Evolutionary conservation across 2,797 vertebrate genomes (phyloP).

Genomic region (Cryptoblepharus egeriae): DNA sequence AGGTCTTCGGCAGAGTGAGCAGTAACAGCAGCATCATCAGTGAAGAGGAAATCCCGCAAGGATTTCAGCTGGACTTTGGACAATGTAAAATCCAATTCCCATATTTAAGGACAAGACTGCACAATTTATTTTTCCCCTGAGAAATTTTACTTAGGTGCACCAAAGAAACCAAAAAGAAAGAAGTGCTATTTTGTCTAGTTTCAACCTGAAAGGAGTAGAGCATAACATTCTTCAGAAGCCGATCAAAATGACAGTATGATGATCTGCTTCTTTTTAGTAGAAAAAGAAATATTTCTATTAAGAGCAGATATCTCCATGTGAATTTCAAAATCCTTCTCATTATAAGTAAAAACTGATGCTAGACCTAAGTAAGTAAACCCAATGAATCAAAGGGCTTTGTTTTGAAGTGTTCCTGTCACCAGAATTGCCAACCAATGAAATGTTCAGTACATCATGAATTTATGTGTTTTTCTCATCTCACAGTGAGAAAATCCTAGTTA

Average conservation of each 20-base stretch:
- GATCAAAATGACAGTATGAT: slow-evolving; percentile 43
- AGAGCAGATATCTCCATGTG: background rate
- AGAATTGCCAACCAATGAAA: background rate
- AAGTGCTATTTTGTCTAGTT: background rate
- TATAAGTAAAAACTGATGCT: slow-evolving; percentile 5
- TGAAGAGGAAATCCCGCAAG: too few species aligned
- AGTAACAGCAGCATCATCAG: too few species aligned
- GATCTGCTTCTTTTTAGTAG: slow-evolving; percentile 40
- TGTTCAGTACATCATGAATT: slow-evolving; percentile 18
- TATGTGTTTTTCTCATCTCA: background rate
- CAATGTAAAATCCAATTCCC: slow-evolving; percentile 17
- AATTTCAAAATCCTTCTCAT: slow-evolving; percentile 15
- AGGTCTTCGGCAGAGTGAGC: too few species aligned
- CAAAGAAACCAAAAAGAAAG: background rate
- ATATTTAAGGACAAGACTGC: slow-evolving; percentile 13
- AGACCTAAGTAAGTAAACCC: slow-evolving; percentile 34
- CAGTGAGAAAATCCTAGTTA: background rate
- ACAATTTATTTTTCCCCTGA: slow-evolving; percentile 36
- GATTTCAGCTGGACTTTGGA: too few species aligned
- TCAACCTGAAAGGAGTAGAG: slow-evolving; percentile 44
- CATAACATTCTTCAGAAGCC: slow-evolving; percentile 36
- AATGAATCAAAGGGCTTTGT: background rate
- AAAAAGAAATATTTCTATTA: background rate
- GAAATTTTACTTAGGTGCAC: slow-evolving; percentile 4
- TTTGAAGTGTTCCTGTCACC: slow-evolving; percentile 40